Percentiles rank a stretch among this genome's conserved stretches.
Evolutionary conservation across 2,888 invertebrate species (phyloP).

Genomic region (Calliphora vomitoria): DNA sequence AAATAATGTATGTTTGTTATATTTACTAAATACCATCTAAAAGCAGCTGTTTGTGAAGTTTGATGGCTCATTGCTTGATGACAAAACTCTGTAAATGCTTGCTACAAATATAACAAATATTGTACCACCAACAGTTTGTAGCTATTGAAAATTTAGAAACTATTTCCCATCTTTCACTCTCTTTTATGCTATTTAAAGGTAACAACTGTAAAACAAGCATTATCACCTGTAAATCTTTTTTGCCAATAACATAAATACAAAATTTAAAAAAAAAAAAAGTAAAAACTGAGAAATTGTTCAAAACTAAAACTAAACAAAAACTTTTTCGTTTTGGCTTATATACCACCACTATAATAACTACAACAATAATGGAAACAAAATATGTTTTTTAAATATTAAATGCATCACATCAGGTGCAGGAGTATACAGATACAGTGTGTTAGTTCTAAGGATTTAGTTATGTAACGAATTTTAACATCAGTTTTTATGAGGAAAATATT

Average conservation of each 20-base stretch:
- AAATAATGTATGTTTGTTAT: background rate
- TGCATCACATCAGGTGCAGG: constrained; percentile 6
- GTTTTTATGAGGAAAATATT: constrained; percentile 26
- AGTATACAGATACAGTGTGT: background rate
- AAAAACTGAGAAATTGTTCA: constrained; percentile 53
- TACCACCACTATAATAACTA: constrained; percentile 35
- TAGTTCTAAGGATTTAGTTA: background rate
- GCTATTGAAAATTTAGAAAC: constrained; percentile 47
- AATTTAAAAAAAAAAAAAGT: constrained; percentile 49
- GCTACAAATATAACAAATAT: constrained; percentile 38
- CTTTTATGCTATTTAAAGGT: constrained; percentile 8
- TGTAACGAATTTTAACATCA: constrained; percentile 38
- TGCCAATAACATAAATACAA: constrained; percentile 77
- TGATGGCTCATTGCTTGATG: constrained; percentile 60
- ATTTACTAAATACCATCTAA: constrained; percentile 67
- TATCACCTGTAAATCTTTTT: constrained; percentile 83
- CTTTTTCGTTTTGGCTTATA: constrained; percentile 51
- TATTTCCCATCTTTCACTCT: constrained; percentile 1
- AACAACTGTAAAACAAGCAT: constrained; percentile 74
- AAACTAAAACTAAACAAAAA: constrained; percentile 45
- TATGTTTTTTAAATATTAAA: constrained; percentile 36
- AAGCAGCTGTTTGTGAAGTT: constrained; percentile 53
- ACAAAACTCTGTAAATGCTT: constrained; percentile 26
- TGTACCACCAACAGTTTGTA: constrained; percentile 42
- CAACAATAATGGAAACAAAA: constrained; percentile 5